Evolutionary conservation across 2,113 vertebrate species (phyloP), one percentile per base, ranked within the genome.

Genomic region (Zosterops lateralis): DNA sequence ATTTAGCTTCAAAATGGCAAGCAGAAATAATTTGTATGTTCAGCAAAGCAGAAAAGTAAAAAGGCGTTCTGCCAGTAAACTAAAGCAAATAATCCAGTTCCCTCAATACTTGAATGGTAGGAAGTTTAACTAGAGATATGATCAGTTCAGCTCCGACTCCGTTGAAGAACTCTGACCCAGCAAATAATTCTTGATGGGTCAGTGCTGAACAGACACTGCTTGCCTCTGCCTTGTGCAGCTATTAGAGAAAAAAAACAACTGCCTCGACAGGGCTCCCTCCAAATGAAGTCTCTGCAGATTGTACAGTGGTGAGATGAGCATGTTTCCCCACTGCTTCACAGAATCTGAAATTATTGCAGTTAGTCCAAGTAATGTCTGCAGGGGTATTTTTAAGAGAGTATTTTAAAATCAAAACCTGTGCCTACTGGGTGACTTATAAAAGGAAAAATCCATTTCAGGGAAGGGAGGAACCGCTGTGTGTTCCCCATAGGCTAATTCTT

Each of bases 321-420:
- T 3, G 0, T 96, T 96, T 78, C 34, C 89, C 68, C 61, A 76
- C 50, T 75, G 62, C 48, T 94, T 91, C 89, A 66, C 71, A 91
- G 74, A 94, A 84, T 65, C 50, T 56, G n/a, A 89, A 96, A 93
- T 92, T 42, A 87, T 76, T 94, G 57, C 75, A 79, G 80, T 32
- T 60, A 89, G 60, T 25, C 31, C 58, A 90, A 95, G 87, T 62
- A 64, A 89, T 54, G 61, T 70, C 87, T 93, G 53, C 65, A 68
- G 64, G 38, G 21, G 0, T 45, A 60, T 79, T 94, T 91, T 82
- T 62, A 48, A 74, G 24, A 86, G 19, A 88, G 58, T 73, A 84
- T 94, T 96, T 87, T 67, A 89, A 93, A 97, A 93, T 90, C 71
- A 85, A 89, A 96, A 70, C 48, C 72, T 87, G 44, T 78, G 53